Evolutionary conservation across 1,140 invertebrate species (phyloP).

Genomic region (Riptortus pedestris): DNA sequence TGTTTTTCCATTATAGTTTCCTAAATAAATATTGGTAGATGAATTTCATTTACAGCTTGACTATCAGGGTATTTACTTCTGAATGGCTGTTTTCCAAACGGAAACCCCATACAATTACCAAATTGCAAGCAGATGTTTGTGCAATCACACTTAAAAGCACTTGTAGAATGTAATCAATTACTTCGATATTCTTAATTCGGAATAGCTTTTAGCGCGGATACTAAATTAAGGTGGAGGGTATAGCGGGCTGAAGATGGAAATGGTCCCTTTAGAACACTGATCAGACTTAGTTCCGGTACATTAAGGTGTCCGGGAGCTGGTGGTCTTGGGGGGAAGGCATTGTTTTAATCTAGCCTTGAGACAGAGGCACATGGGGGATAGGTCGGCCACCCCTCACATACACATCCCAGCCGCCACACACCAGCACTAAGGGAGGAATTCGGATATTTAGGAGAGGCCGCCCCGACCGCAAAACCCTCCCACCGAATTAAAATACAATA

Average conservation of each 20-base stretch:
- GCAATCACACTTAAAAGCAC: no score
- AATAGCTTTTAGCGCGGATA: no score
- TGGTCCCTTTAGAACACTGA: not conserved
- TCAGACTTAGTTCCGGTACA: slow-evolving; percentile 12
- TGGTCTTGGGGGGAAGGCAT: not conserved
- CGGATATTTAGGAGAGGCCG: slow-evolving; percentile 1
- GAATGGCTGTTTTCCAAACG: no score
- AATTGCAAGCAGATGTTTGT: no score
- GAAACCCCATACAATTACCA: no score
- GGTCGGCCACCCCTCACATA: not conserved
- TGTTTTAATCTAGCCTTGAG: slow-evolving; percentile 13
- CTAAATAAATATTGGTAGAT: no score
- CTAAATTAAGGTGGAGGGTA: no score
- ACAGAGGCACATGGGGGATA: not conserved
- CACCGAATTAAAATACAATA: slow-evolving; percentile 14
- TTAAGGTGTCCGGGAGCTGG: not conserved
- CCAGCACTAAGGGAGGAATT: not conserved
- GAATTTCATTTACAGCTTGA: no score
- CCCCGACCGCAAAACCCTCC: slow-evolving; percentile 12
- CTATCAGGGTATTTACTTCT: no score
- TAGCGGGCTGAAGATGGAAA: not conserved
- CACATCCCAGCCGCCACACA: not conserved
- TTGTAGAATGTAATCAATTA: no score
- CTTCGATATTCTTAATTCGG: no score
- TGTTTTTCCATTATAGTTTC: no score